These are phyloP conservation scores for Rhadinocentrus ornatus DNA, from an alignment of 2,797 vertebrate species.

Conservation along the genomic window DNA sequence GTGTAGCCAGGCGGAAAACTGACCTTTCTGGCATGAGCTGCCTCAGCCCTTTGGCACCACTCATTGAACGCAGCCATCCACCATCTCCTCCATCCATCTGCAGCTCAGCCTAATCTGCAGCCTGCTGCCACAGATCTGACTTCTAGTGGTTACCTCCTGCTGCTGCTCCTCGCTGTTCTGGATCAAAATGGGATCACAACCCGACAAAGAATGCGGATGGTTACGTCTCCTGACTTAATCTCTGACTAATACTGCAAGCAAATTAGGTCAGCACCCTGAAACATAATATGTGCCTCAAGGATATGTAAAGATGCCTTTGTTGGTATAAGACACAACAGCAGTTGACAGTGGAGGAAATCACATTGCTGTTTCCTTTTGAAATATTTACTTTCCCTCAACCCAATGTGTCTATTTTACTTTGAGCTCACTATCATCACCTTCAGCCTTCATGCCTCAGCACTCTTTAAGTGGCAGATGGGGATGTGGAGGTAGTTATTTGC, in stretches of 20 bases:
- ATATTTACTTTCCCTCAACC: slow-evolving; percentile 11
- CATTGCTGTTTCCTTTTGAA: slow-evolving; percentile 8
- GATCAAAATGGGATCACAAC: slow-evolving; percentile 20
- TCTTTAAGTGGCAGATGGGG: not conserved
- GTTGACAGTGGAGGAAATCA: not conserved
- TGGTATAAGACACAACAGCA: not conserved
- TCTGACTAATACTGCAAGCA: slow-evolving; percentile 30
- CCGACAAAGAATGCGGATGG: slow-evolving; percentile 27
- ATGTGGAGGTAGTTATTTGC: slow-evolving; percentile 54
- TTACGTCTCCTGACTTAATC: slow-evolving; percentile 44
- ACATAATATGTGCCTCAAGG: slow-evolving; percentile 9
- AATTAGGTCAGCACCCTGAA: slow-evolving; percentile 51
- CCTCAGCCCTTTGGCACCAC: slow-evolving; percentile 48
- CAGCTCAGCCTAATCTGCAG: slow-evolving; percentile 58
- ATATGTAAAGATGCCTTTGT: slow-evolving; percentile 17
- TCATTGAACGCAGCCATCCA: slow-evolving; percentile 19
- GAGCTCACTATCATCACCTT: not conserved
- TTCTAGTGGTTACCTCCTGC: slow-evolving; percentile 29
- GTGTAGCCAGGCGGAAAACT: slow-evolving; percentile 69
- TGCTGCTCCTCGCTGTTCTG: slow-evolving; percentile 29
- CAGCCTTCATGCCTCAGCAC: not conserved
- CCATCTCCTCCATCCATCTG: slow-evolving; percentile 59
- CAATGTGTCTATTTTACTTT: not conserved
- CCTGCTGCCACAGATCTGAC: slow-evolving; percentile 50
- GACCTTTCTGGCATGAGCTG: slow-evolving; percentile 63